Evolutionary conservation across 2,797 vertebrate species (phyloP), one percentile per base, ranked within the genome.

Genomic region (Scarus forsteni): DNA sequence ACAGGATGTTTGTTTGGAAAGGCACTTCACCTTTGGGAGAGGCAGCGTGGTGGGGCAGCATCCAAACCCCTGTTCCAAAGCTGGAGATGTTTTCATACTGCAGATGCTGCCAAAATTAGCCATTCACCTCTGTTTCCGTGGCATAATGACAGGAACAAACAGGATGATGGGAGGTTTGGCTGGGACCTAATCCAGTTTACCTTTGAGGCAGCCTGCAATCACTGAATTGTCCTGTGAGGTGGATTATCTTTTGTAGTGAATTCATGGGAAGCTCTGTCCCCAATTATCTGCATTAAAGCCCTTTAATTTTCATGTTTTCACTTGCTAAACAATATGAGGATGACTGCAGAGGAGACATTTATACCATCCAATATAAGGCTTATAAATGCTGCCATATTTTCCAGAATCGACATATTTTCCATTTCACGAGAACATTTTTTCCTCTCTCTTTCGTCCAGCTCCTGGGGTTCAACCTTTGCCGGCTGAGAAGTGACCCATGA

Each of bases 401-500:
- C 8, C 18, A 61, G 6, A 56, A 57, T 70, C 13, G 50, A 38
- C n/a, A 10, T 46, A 43, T 71, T 40, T 57, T 56, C 66, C 8
- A 45, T 57, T 57, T 61, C 12, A 56, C 48, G 42, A 40, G 12
- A 19, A 42, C 38, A 16, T 1, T 45, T 64, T 62, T 49, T 70
- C 14, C 14, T 56, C 43, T 45, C 12, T 44, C 52, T 39, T 34
- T 51, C 14, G 8, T 52, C 11, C 13, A 50, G 15, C 72, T 53
- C 52, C 64, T 57, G 38, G 42, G 56, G 52, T 73, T 66, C 43
- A 54, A 48, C 65, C 69, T 70, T 70, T 73, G 57, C 57, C 14
- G 36, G 40, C 10, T 39, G 16, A 66, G 52, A 58, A 61, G 35
- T 76, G 73, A 76, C 69, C 73, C 69, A 53, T 60, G 63, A 64